A percentile compares a stretch with the other conserved stretches of the same genome.
phyloP scores from a whole-genome alignment of 2,797 vertebrate species.

The Pseudocheirus occidentalis region DNA sequence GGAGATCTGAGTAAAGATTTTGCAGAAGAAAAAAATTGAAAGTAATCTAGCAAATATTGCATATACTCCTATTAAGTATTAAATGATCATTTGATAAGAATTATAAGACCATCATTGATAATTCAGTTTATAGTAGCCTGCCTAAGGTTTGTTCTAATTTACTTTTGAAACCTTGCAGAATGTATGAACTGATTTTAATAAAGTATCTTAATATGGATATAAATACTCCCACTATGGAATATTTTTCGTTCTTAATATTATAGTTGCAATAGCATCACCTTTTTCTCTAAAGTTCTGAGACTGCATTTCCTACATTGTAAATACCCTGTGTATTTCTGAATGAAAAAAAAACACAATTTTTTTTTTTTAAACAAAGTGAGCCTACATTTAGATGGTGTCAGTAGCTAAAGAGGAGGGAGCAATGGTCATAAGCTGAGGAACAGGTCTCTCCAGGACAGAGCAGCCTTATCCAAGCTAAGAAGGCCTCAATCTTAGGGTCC shows the following conservation, averaged over 20 bases:
- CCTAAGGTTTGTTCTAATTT: neutral
- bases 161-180: neutral
- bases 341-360: too few relatives aligned
- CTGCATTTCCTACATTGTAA: neutral
- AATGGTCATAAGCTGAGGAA: neutral
- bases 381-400: neutral
- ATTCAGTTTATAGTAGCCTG: neutral
- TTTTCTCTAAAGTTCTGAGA: neutral
- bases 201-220: neutral
- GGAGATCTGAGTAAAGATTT: neutral
- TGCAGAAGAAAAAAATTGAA: constrained; percentile 30
- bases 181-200: neutral
- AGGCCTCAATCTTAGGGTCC: neutral
- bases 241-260: too few relatives aligned
- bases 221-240: neutral
- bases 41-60: neutral
- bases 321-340: neutral
- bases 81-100: constrained; percentile 35
- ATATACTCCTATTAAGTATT: constrained; percentile 47
- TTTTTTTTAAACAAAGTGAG: too few relatives aligned
- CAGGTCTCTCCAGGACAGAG: constrained; percentile 1
- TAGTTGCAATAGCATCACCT: neutral
- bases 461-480: neutral
- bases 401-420: neutral
- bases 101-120: constrained; percentile 2